phyloP scores from a whole-genome alignment of 2,113 vertebrate genomes.

The Anser cygnoides region DNA sequence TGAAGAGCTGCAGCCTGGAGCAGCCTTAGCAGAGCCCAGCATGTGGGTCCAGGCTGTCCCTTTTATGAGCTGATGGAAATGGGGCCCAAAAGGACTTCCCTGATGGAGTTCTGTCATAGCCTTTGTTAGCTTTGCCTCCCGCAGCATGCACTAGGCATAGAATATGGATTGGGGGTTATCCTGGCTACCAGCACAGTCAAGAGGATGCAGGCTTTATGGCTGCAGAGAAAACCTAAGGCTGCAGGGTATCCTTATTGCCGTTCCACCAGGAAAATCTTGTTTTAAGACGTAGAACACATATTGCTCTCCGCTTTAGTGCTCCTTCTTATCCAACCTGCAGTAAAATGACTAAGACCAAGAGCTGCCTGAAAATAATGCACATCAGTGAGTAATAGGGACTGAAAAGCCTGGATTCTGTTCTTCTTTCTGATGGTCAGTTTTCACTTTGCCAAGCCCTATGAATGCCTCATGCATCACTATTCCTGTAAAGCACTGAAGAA shows the following conservation, averaged over 20 bases:
- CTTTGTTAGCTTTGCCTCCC: constrained; percentile 42
- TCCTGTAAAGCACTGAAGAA: neutral
- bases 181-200: neutral
- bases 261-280: neutral
- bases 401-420: neutral
- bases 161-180: constrained; percentile 8
- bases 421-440: neutral
- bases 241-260: neutral
- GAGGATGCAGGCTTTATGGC: neutral
- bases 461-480: neutral
- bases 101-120: constrained; percentile 28
- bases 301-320: constrained; percentile 14
- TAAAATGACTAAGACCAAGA: neutral
- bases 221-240: neutral
- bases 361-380: neutral
- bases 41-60: constrained; percentile 55
- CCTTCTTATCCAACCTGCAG: neutral
- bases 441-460: neutral
- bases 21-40: constrained; percentile 47
- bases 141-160: neutral
- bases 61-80: constrained; percentile 60
- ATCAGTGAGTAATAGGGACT: neutral
- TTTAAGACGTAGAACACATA: neutral
- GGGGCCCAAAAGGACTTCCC: constrained; percentile 37
- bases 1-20: constrained; percentile 52